Percentiles rank a stretch among this genome's conserved stretches.
Conservation (phyloP, 2,113 vertebrate genomes). For the Myiopsitta monachus region DNA sequence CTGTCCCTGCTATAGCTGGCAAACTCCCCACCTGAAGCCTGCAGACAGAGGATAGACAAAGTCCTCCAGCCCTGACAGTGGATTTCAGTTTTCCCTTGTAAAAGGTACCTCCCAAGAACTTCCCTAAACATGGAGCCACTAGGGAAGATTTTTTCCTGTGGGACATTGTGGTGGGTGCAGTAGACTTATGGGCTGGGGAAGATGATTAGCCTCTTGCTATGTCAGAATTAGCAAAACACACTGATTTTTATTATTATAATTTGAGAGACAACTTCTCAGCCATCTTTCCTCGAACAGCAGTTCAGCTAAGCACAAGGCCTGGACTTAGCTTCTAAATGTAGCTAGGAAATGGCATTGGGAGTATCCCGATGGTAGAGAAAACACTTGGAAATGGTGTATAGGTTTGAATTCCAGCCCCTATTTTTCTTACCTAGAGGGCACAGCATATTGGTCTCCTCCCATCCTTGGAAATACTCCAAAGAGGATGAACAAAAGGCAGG, state of each 20-base stretch:
- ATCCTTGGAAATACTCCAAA: conserved; percentile 3
- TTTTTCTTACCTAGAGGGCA: conserved; percentile 30
- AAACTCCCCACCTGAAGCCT: not conserved
- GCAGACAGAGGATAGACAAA: not conserved
- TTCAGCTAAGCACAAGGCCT: conserved; percentile 48
- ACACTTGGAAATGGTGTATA: conserved; percentile 7
- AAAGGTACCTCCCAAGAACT: not conserved
- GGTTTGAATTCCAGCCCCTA: conserved; percentile 41
- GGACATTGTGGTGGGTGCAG: not conserved
- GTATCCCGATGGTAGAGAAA: conserved; percentile 30
- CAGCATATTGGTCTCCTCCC: conserved; percentile 15
- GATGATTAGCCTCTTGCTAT: conserved; percentile 38
- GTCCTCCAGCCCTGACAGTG: not conserved
- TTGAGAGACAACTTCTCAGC: conserved; percentile 42
- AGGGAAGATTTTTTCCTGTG: not conserved
- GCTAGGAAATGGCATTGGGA: conserved; percentile 56
- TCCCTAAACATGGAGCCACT: not conserved
- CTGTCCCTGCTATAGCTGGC: not conserved
- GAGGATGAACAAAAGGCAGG: conserved; percentile 38
- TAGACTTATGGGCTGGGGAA: not conserved
- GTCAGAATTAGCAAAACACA: conserved; percentile 29
- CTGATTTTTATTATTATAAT: conserved; percentile 39
- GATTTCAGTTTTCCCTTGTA: not conserved
- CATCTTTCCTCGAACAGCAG: conserved; percentile 61
- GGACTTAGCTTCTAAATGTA: conserved; percentile 55